These are phyloP conservation scores for Porites lobata DNA, from an alignment of 92 coral and sea anemone species.

Conservation along the genomic window DNA sequence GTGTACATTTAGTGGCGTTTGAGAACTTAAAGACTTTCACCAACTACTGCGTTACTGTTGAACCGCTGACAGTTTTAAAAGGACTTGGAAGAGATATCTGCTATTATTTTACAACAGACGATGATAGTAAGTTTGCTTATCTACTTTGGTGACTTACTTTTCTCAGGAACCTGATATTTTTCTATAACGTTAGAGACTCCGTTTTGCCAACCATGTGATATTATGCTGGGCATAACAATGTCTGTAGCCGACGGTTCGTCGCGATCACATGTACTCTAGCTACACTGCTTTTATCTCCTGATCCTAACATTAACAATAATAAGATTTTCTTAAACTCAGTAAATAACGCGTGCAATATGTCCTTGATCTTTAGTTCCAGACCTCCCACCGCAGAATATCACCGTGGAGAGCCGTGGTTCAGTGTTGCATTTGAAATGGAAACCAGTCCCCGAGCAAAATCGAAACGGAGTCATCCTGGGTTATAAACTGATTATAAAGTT, in stretches of 20 bases:
- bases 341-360: not conserved
- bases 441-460: constrained; percentile 14
- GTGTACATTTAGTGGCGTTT: not conserved
- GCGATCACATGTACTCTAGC: too few relatives aligned
- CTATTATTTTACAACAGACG: constrained; percentile 18
- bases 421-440: constrained; percentile 24
- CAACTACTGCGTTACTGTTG: constrained; percentile 60
- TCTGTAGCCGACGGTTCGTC: too few relatives aligned
- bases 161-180: too few relatives aligned
- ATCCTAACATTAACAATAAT: not conserved
- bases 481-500: constrained; percentile 56
- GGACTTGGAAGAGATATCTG: constrained; percentile 15
- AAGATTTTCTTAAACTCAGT: not conserved
- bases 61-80: constrained; percentile 48
- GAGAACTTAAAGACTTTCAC: constrained; percentile 58
- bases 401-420: not conserved
- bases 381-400: constrained; percentile 35
- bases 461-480: constrained; percentile 41
- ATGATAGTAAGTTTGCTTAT: constrained; percentile 14
- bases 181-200: too few relatives aligned
- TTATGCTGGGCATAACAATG: too few relatives aligned
- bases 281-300: not conserved
- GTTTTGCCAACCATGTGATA: too few relatives aligned
- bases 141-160: too few relatives aligned
- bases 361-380: constrained; percentile 22